Percentiles rank a stretch among this genome's conserved stretches.
These are phyloP conservation scores for Xestoiulus laeticollis DNA, from an alignment of 2,888 invertebrate species.

Conservation along the genomic window DNA sequence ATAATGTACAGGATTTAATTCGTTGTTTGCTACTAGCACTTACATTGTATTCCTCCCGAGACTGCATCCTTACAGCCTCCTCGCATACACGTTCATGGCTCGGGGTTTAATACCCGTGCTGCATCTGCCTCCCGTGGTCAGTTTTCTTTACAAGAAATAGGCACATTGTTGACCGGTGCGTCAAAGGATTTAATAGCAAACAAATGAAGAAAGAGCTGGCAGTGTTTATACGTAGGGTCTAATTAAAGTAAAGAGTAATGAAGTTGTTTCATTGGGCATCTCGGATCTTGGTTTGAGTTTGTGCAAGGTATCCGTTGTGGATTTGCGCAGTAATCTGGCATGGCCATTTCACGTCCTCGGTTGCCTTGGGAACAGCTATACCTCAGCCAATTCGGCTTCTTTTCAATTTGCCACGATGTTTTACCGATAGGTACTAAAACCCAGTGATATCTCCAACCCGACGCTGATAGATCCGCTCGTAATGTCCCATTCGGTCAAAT, in stretches of 20 bases:
- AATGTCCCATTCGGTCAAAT: constrained; percentile 21
- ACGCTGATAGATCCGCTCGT: not conserved
- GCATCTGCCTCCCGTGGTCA: not conserved
- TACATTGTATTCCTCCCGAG: not conserved
- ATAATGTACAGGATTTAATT: not conserved
- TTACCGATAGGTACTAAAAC: not conserved
- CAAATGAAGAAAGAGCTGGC: not conserved
- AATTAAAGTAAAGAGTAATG: not conserved
- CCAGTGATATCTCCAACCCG: not conserved
- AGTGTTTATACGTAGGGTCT: not conserved
- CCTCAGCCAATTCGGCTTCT: not conserved
- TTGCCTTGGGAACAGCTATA: not conserved
- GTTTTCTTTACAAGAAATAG: not conserved
- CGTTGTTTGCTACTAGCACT: not conserved
- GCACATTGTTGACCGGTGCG: not conserved
- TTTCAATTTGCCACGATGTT: constrained; percentile 9
- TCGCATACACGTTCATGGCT: not conserved
- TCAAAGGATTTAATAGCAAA: not conserved
- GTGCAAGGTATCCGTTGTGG: not conserved
- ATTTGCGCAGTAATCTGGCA: not conserved
- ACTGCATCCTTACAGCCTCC: not conserved
- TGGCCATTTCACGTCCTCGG: not conserved
- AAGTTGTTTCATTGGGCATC: not conserved
- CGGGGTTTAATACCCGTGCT: not conserved
- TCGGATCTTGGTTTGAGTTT: not conserved